Base-by-base conservation (phyloP, 2,888 invertebrate genomes). In the Pheosia gnoma region DNA sequence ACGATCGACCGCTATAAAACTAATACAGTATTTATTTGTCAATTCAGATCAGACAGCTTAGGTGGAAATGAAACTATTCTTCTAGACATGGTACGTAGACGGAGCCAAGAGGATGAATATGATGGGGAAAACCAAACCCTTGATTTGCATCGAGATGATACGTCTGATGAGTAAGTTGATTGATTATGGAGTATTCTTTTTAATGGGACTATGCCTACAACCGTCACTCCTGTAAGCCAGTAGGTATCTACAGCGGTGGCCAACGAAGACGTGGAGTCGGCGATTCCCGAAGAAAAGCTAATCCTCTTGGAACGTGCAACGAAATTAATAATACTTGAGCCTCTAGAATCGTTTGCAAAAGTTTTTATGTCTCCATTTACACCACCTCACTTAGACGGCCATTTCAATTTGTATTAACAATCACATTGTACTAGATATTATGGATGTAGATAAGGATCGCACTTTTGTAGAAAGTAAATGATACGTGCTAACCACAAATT, bases 41-140 rank as follows among this genome's bases (percentile, higher is more conserved):
- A 5, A 25, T 56, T 57, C 57, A 66, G 62, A n/a, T 62, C 74
- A 11, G 75, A 81, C 3, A 77, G 84, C 63, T 73, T 86, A 59
- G 86, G 85, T 8, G 81, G 81, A 1, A 79, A 84, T 60, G 90
- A 88, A 8, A 92, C 89, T 2, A 59, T 82, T 60, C 81, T 93
- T 3, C 73, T 93, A 52, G 83, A 91, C 55, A 87, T 91, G 90
- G 90, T 93, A 47, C 87, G 93, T 13, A 87, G 86, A 5, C 84
- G 81, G 58, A 87, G 85, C 65, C 82, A 75, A 13, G 88, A 88
- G 57, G 43, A 75, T n/a, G 75, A 81, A 49, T 81, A 81, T n/a
- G 88, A 89, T 68, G 75, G 80, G 1, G 79, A 81, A 58, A 87
- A 88, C 53, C 80, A 83, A 58, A 80, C 85, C 0, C 72, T 88